Base-by-base conservation (phyloP, 2,888 invertebrate species). In the Tanypteryx hageni region DNA sequence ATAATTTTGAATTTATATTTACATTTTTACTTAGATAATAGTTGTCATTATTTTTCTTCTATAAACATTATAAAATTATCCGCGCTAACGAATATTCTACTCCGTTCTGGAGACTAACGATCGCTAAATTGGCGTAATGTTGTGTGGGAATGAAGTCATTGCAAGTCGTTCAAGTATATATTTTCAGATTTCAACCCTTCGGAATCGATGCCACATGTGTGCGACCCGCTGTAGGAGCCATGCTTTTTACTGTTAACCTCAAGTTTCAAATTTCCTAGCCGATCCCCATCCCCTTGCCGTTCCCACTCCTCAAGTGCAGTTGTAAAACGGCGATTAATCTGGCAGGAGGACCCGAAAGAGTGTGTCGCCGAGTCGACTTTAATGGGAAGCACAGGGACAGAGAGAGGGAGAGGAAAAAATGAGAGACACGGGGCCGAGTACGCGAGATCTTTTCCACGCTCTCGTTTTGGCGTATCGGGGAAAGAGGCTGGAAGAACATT, bases 371-470 rank as follows among this genome's bases (percentile, higher is more conserved):
- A 31, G 22, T 18, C 10, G n/a, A 9, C 31, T 18, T 0, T 13
- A 58, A 44, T 68, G 89, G 89, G 64, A 64, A 89, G 7, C 76
- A 76, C 76, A 2, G 7, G 22, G 44, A 44, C 44, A 44, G 44
- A 44, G 44, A 44, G 27, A 16, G n/a, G 1, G 5, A 61, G n/a
- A n/a, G n/a, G n/a, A 68, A 89, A 89, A 89, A 89, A 89, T 61
- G 64, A 4, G 14, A 10, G 44, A 13, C 4, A 44, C 44, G 89
- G 64, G 18, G 64, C 64, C 44, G 16, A 44, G 61, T 64, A 61
- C 89, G 89, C 89, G 64, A 89, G 89, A 64, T 89, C 64, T 89
- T 89, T 89, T 89, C 89, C 89, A 89, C 89, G 89, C 64, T 89
- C 89, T 89, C 89, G 18, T 68, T 89, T 89, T 31, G 61, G 89